phyloP scores from a whole-genome alignment of 2,113 vertebrate genomes.

The Cercocebus atys region DNA sequence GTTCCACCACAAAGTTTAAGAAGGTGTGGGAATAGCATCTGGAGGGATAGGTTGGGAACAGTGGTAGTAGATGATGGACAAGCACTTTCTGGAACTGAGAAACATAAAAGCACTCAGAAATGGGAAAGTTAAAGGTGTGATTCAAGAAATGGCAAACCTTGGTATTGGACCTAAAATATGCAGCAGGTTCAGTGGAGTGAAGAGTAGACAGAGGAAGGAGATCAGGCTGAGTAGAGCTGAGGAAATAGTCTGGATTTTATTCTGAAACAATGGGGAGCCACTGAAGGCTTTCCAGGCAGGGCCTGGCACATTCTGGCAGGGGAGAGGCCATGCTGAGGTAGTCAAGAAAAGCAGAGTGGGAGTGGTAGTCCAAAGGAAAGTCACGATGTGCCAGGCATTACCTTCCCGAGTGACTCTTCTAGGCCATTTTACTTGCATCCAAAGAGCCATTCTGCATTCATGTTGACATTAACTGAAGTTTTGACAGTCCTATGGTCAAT shows the following conservation, averaged over 20 bases:
- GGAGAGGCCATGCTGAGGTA: not conserved
- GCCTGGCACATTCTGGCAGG: not conserved
- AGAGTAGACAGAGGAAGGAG: rapidly evolving
- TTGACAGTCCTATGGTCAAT: not conserved
- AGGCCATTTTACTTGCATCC: not conserved
- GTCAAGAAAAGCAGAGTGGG: not conserved
- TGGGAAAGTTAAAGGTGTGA: not conserved
- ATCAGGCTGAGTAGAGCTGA: not conserved
- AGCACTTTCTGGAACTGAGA: not conserved
- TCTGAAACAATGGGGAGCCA: not conserved
- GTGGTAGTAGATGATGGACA: not conserved
- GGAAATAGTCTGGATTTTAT: not conserved
- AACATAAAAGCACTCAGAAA: not conserved
- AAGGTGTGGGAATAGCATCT: not conserved
- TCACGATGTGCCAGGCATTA: not conserved
- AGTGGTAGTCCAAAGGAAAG: not conserved
- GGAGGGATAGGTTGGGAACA: not conserved
- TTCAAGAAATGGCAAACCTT: not conserved
- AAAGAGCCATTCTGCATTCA: not conserved
- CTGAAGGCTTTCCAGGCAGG: not conserved
- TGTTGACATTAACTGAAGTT: not conserved
- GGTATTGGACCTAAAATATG: not conserved
- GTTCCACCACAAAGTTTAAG: not conserved
- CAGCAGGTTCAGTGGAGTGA: no score
- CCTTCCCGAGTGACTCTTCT: not conserved